These are phyloP conservation scores for Lutjanus campechanus DNA, from an alignment of 2,797 vertebrate genomes.

Conservation along the genomic window DNA sequence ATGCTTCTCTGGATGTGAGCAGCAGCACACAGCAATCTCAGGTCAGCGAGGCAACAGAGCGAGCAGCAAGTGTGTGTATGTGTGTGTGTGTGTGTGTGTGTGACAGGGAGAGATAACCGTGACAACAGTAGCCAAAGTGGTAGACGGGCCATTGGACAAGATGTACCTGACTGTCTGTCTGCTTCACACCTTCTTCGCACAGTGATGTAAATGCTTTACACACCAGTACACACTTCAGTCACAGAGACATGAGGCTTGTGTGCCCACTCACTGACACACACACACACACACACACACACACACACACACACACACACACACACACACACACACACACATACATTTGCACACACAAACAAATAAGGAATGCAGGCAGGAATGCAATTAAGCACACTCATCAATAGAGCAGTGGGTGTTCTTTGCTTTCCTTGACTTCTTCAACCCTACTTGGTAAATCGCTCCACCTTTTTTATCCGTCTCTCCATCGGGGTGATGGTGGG, in stretches of 20 bases:
- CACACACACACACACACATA: too few relatives aligned
- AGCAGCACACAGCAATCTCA: constrained; percentile 75
- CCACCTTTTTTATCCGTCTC: constrained; percentile 2
- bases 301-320: neutral
- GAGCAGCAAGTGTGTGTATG: constrained; percentile 35
- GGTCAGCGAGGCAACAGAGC: constrained; percentile 69
- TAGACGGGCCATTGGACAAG: constrained; percentile 61
- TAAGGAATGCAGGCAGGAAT: neutral
- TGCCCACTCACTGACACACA: neutral
- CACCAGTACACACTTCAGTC: constrained; percentile 42
- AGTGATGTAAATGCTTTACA: constrained; percentile 46
- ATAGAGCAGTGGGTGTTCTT: constrained; percentile 10
- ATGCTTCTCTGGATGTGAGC: constrained; percentile 70
- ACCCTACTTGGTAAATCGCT: constrained; percentile 34
- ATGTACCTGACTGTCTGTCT: constrained; percentile 55
- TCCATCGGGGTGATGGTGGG: constrained; percentile 11
- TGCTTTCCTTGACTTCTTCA: constrained; percentile 16
- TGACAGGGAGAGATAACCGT: constrained; percentile 18
- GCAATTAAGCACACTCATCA: constrained; percentile 30
- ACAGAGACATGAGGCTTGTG: constrained; percentile 20
- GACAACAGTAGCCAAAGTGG: constrained; percentile 54
- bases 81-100: constrained; percentile 31
- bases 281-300: constrained; percentile 4
- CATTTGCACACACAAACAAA: neutral
- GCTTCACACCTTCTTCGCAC: constrained; percentile 54